Evolutionary conservation across 2,113 vertebrate genomes (phyloP).

Genomic region (Dermatemys mawii): DNA sequence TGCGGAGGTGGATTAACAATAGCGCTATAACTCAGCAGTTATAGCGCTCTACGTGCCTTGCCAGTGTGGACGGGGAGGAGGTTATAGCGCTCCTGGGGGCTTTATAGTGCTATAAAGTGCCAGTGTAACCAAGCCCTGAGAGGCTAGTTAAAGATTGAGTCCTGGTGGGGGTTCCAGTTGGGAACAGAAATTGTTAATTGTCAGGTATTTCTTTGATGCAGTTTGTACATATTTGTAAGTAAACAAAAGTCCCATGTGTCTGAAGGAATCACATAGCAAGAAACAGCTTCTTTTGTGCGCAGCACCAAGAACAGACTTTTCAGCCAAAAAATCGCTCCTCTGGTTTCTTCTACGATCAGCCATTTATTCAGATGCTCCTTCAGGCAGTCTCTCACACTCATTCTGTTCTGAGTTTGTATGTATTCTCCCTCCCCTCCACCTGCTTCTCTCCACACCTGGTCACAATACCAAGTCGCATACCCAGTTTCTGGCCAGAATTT

Average conservation of each 20-base stretch:
- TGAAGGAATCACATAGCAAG: neutral
- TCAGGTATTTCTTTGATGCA: neutral
- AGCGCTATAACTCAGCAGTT: no score
- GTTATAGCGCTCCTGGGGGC: no score
- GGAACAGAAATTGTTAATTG: neutral
- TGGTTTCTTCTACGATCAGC: neutral
- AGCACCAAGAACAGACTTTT: neutral
- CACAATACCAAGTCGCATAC: neutral
- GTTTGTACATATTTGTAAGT: neutral
- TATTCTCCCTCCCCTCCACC: neutral
- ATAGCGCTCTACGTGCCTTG: no score
- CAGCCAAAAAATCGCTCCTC: neutral
- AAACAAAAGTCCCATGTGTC: no score
- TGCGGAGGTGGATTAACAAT: no score
- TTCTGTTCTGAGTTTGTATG: neutral
- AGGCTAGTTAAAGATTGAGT: neutral
- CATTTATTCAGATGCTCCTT: neutral
- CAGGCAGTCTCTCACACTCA: neutral
- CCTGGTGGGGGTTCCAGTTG: neutral
- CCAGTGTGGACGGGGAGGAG: no score
- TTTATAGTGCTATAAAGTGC: no score
- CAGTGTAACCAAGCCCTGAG: no score
- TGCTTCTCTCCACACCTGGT: neutral
- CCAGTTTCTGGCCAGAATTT: neutral
- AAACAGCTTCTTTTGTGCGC: neutral